These are phyloP conservation scores for Heterotis niloticus DNA, from an alignment of 2,113 vertebrate genomes.

Conservation along the genomic window DNA sequence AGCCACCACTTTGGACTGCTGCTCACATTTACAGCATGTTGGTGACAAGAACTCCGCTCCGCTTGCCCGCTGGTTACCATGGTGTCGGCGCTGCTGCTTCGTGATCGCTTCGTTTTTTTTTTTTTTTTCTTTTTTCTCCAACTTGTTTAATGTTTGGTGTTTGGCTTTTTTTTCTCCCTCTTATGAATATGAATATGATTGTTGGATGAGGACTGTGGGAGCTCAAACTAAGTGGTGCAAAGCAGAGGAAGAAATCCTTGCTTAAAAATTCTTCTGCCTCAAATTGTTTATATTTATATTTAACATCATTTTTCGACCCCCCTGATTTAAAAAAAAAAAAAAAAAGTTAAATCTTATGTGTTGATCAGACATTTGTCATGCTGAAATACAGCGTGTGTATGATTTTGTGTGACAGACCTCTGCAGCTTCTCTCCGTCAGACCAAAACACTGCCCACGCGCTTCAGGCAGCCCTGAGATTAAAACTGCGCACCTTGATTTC, in stretches of 20 bases:
- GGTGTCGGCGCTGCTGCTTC: constrained; percentile 20
- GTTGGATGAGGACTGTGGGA: background rate
- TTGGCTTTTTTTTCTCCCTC: background rate
- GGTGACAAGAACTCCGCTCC: constrained; percentile 23
- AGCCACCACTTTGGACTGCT: constrained; percentile 6
- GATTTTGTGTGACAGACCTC: background rate
- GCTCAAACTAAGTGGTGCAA: background rate
- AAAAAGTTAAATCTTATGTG: background rate
- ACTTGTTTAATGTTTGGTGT: background rate
- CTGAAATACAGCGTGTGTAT: background rate
- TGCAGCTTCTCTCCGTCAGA: background rate
- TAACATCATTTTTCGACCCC: too few relatives aligned
- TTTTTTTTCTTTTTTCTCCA: background rate
- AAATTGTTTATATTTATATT: too few relatives aligned
- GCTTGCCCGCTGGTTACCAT: constrained; percentile 26
- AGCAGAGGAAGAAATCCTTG: background rate
- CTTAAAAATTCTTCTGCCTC: too few relatives aligned
- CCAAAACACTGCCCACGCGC: background rate
- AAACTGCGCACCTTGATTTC: background rate
- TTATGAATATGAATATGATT: background rate
- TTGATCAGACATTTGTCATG: background rate
- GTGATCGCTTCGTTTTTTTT: constrained; percentile 19
- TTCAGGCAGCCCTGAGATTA: constrained; percentile 19
- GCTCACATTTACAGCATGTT: constrained; percentile 17
- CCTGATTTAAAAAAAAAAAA: too few relatives aligned